Evolutionary conservation across 2,797 vertebrate genomes (phyloP).

Genomic region (Coluber constrictor): DNA sequence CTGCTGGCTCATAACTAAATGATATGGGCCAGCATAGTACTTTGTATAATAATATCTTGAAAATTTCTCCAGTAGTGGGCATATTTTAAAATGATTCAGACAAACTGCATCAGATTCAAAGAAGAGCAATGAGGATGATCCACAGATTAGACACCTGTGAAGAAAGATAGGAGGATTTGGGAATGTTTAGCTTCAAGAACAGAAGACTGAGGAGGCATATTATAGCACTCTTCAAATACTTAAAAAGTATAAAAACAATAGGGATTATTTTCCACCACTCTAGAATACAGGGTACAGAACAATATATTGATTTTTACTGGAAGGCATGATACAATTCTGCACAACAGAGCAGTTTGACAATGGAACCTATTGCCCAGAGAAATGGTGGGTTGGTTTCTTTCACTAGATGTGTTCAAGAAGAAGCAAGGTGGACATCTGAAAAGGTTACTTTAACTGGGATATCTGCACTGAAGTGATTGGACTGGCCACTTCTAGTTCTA

Average conservation of each 20-base stretch:
- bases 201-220: neutral
- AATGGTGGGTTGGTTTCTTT: neutral
- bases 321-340: neutral
- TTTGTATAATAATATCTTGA: neutral
- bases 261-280: neutral
- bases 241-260: neutral
- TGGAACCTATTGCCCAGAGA: neutral
- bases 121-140: neutral
- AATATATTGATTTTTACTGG: neutral
- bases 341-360: neutral
- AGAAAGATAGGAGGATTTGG: neutral
- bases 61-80: neutral
- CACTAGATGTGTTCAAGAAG: neutral
- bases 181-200: neutral
- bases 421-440: neutral
- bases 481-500: neutral
- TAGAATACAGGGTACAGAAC: neutral
- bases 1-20: too few species aligned
- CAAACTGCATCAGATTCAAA: neutral
- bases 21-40: neutral
- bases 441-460: neutral
- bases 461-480: neutral
- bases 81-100: neutral
- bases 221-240: neutral
- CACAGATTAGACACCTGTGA: neutral